Percentiles rank a stretch among this genome's conserved stretches.
phyloP scores from a whole-genome alignment of 2,888 invertebrate species.

The Tanaodytes sp. region DNA sequence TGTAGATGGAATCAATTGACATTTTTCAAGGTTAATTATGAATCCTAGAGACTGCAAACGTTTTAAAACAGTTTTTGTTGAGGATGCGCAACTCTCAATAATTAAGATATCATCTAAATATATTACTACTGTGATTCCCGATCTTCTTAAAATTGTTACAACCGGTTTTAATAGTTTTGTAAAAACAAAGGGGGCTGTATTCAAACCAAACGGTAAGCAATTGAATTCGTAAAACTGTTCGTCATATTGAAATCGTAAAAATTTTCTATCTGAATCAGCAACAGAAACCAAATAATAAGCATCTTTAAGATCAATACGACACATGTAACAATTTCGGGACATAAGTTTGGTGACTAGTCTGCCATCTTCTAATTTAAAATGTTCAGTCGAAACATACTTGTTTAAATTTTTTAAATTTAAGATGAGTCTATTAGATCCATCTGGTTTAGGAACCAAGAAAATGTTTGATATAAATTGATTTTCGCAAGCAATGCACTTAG shows the following conservation, averaged over 20 bases:
- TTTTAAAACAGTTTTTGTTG: not conserved
- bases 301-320: conserved; percentile 34
- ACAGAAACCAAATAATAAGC: conserved; percentile 41
- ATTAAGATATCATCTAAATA: conserved; percentile 22
- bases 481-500: too few species aligned
- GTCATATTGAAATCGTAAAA: conserved; percentile 35
- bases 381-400: conserved; percentile 18
- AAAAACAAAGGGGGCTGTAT: conserved; percentile 4
- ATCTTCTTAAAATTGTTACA: conserved; percentile 6
- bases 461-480: too few species aligned
- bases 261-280: conserved; percentile 26
- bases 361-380: conserved; percentile 56
- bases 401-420: conserved; percentile 52
- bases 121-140: not conserved
- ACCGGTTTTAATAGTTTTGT: conserved; percentile 18
- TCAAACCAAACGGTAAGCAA: conserved; percentile 15
- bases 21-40: not conserved
- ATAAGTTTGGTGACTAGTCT: conserved; percentile 44
- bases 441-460: too few species aligned
- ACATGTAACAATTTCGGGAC: conserved; percentile 27
- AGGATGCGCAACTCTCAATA: not conserved
- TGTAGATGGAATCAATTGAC: not conserved
- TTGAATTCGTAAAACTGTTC: conserved; percentile 12
- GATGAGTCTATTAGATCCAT: too few species aligned
- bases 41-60: conserved; percentile 7